Evolutionary conservation across 2,888 invertebrate genomes (phyloP), one percentile per base, ranked within the genome.

Genomic region (Acanthopleura granulata): DNA sequence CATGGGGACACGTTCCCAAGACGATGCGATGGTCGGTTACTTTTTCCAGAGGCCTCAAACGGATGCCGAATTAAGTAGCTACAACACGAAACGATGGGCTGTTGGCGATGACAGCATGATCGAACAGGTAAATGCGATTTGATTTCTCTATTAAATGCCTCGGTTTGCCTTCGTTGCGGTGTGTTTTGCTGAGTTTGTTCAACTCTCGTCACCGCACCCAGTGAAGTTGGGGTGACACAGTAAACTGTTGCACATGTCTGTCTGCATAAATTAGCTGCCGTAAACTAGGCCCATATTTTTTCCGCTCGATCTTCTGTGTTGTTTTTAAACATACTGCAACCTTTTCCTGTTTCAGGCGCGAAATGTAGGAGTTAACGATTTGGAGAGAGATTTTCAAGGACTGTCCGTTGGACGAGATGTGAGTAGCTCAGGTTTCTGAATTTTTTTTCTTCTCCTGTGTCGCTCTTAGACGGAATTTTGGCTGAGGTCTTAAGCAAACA

Each of bases 11-110:
- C 81, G 92, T 61, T 91, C 94, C 80, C 95, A 95, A 91, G 97
- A 97, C 91, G 97, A 97, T 93, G 96, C 96, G 80, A 94, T 95
- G 91, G 97, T 97, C 84, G 95, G 96, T 87, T 97, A 97, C 91
- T 95, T 96, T 83, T 97, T 96, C 90, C 96, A 96, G 90, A 91
- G 95, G 82, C 94, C 94, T 79, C 94, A 95, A 82, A 94, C 94
- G 81, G 96, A 96, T 89, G 93, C 94, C 75, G 96, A 96, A 89
- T 94, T 96, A 89, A 88, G 87, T 72, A 91, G 83, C 74, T 87
- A 91, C 74, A 83, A 78, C 66, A 93, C 85, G 57, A 91, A 91
- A 81, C 86, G 91, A 80, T 97, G 97, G 97, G 95, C 96, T 57
- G 93, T 95, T 78, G 96, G 95, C 78, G 97, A 97, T 91, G 97